Evolutionary conservation across 2,797 vertebrate species (phyloP), one percentile per base, ranked within the genome.

Genomic region (Alfaro cultratus): DNA sequence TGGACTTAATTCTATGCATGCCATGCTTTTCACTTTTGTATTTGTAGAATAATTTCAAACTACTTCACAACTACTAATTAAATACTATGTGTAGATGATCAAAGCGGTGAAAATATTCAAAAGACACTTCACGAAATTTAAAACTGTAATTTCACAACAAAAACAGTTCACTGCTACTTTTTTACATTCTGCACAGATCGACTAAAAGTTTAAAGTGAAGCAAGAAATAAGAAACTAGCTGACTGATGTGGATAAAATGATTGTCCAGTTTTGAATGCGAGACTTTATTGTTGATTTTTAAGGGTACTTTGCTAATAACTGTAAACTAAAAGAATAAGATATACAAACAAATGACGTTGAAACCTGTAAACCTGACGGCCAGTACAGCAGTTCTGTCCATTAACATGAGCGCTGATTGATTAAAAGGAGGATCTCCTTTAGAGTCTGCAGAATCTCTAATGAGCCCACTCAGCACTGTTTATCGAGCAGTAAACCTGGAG

Each of bases 401-500:
- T 85, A 81, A 82, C 71, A 87, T 91, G 74, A 51, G 70, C 45
- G 76, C 82, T 78, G 84, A 80, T 85, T 86, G 68, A 90, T 92
- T 93, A 89, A 88, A 90, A 85, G 87, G 55, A 87, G 81, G 74
- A 64, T 85, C 85, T 79, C 53, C 78, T 62, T 80, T 77, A 80
- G 80, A 78, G 83, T 87, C 85, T 89, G 92, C 91, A 91, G 90
- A 92, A 94, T 92, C 87, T 85, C 62, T 82, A 92, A 90, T 21
- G 49, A 94, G 93, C 88, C 79, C 77, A 85, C 85, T 95, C 94
- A 94, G 93, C 92, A 91, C 75, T 82, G 81, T 91, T 90, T 87
- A 93, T 77, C 79, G 82, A 89, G 88, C 84, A 78, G 86, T 86
- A 79, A 90, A 78, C 55, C 34, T 79, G 53, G n/a, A 76, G 67